Evolutionary conservation across 2,888 invertebrate species (phyloP).

Genomic region (Dryocosmus kuriphilus): DNA sequence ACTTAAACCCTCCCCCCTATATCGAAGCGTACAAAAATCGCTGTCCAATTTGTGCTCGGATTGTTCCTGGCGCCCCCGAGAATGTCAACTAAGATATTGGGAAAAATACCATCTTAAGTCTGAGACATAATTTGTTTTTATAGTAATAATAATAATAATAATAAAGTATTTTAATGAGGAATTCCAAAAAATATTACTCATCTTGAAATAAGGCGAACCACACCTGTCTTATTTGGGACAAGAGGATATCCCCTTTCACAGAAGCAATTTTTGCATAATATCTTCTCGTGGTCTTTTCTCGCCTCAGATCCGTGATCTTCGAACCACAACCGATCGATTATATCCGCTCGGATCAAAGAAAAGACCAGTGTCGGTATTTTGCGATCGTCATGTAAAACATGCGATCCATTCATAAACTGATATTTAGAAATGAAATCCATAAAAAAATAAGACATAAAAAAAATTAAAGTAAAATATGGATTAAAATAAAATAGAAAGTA

Average conservation of each 20-base stretch:
- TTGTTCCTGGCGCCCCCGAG: no score
- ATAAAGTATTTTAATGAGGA: neutral
- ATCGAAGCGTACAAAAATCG: no score
- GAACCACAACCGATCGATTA: neutral
- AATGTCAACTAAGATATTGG: no score
- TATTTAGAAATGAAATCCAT: neutral
- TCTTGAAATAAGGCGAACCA: neutral
- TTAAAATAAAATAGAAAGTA: neutral
- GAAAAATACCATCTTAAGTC: no score
- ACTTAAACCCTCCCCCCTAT: no score
- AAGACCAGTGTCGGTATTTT: neutral
- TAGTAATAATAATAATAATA: no score
- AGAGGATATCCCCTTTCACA: conserved; percentile 4
- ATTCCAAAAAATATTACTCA: neutral
- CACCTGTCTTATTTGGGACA: neutral
- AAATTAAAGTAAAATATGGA: neutral
- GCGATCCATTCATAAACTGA: neutral
- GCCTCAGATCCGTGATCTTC: neutral
- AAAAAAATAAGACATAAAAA: neutral
- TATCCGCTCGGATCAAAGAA: neutral
- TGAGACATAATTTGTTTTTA: no score
- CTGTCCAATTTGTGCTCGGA: no score
- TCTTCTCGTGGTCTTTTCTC: neutral
- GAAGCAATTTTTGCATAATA: neutral
- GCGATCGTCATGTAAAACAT: neutral